A percentile compares a stretch with the other conserved stretches of the same genome.
These are phyloP conservation scores for Pituophis catenifer DNA, from an alignment of 2,113 vertebrate genomes.

Conservation along the genomic window DNA sequence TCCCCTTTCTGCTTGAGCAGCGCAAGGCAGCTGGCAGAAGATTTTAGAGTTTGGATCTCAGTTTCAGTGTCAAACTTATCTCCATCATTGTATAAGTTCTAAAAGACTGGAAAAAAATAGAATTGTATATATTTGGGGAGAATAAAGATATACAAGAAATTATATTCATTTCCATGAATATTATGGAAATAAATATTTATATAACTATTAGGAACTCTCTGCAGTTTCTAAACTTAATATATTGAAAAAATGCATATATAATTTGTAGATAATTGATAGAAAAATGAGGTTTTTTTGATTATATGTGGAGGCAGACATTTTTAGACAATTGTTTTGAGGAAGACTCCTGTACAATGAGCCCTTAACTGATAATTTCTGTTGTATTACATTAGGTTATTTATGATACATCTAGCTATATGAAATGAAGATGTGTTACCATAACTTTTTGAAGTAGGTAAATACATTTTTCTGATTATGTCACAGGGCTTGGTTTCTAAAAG, in stretches of 20 bases:
- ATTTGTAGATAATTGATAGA: not conserved
- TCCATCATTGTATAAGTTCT: not conserved
- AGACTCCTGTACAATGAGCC: not conserved
- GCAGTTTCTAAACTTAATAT: not conserved
- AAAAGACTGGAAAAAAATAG: not conserved
- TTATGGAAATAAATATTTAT: not conserved
- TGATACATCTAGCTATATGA: conserved; percentile 47
- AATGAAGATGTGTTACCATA: conserved; percentile 41
- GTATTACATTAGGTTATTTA: conserved; percentile 32
- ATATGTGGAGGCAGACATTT: not conserved
- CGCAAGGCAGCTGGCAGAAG: not conserved
- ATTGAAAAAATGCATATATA: not conserved
- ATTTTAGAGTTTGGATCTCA: not conserved
- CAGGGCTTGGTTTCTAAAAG: conserved; percentile 40
- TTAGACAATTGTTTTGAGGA: not conserved
- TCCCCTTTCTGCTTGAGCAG: not conserved
- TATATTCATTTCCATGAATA: not conserved
- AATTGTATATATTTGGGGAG: not conserved
- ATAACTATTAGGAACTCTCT: not conserved
- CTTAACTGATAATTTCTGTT: conserved; percentile 47
- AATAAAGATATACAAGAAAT: not conserved
- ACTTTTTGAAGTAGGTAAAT: conserved; percentile 52
- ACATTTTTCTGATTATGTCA: conserved; percentile 60
- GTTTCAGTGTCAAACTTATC: not conserved
- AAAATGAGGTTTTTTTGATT: not conserved